Conservation (phyloP, 2,888 invertebrate species). For the Endotricha flammealis region DNA sequence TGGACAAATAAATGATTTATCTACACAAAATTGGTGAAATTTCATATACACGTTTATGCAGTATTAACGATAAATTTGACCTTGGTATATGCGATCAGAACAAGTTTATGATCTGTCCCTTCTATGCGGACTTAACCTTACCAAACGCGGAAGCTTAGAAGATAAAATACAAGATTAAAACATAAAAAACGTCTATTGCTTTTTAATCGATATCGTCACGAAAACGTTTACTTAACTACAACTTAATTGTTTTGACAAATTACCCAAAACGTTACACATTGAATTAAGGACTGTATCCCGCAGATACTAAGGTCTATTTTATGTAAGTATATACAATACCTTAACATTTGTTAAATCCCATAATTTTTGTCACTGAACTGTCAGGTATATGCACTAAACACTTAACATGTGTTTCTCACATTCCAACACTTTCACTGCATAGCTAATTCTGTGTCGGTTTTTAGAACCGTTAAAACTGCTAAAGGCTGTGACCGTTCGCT, state of each 20-base stretch:
- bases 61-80: too few species aligned
- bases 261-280: not conserved
- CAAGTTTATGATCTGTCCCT: conserved; percentile 23
- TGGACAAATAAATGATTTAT: too few species aligned
- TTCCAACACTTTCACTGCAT: conserved; percentile 60
- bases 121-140: conserved; percentile 38
- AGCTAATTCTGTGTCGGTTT: conserved; percentile 50
- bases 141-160: conserved; percentile 24
- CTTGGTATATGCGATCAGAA: conserved; percentile 10
- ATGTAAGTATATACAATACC: too few species aligned
- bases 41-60: too few species aligned
- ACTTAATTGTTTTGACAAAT: conserved; percentile 5
- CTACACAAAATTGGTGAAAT: too few species aligned
- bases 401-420: conserved; percentile 36
- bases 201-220: conserved; percentile 17
- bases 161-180: too few species aligned
- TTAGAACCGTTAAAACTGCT: conserved; percentile 47
- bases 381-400: conserved; percentile 19
- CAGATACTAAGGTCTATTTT: too few species aligned
- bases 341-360: too few species aligned
- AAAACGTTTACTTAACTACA: not conserved
- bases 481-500: conserved; percentile 19
- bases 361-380: not conserved
- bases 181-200: conserved; percentile 10
- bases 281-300: too few species aligned